Base-by-base conservation (phyloP, 2,113 vertebrate genomes). In the Paraplagusia blochii region DNA sequence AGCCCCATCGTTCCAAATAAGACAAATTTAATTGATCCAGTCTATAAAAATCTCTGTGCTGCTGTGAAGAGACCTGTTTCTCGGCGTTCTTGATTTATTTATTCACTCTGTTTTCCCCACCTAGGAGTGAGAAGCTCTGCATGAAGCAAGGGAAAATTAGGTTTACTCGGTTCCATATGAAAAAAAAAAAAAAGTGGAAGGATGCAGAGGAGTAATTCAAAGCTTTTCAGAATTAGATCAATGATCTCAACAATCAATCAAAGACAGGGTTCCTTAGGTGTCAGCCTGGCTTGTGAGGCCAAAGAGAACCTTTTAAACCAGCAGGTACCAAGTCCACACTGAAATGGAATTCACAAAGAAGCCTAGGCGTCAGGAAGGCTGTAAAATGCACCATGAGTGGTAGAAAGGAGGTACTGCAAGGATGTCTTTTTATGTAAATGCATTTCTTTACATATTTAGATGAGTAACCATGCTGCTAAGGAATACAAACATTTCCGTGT, bases 21-120 rank as follows among this genome's bases (percentile, higher is more conserved):
- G 91, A 92, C 93, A 94, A 94, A 94, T 95, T 91, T 93, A 94
- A 95, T 94, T 93, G 93, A 93, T 93, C 92, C 87, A 89, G 92
- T 92, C 93, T 93, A 94, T 74, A 83, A 91, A 91, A 91, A 88
- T 86, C 88, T 79, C 68, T 10, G 72, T 70, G 73, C 82, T 17
- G 81, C 88, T 90, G 86, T 85, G 89, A 89, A 84, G 22, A 60
- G 77, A 79, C 74, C 80, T 15, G 69, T 76, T 87, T 76, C 77
- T 77, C 35, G 11, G 61, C 19, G 81, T 87, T 85, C 49, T 84
- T 82, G 84, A 79, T 86, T 90, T 90, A 88, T 90, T 88, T 88
- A 87, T 89, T 77, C 72, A 57, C 69, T 85, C 38, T 58, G 74
- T 84, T 89, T 88, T 29, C 81, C 69, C 71, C 66, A 76, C 85